Conservation (phyloP, 2,113 vertebrate species). For the Orcinus orca region DNA sequence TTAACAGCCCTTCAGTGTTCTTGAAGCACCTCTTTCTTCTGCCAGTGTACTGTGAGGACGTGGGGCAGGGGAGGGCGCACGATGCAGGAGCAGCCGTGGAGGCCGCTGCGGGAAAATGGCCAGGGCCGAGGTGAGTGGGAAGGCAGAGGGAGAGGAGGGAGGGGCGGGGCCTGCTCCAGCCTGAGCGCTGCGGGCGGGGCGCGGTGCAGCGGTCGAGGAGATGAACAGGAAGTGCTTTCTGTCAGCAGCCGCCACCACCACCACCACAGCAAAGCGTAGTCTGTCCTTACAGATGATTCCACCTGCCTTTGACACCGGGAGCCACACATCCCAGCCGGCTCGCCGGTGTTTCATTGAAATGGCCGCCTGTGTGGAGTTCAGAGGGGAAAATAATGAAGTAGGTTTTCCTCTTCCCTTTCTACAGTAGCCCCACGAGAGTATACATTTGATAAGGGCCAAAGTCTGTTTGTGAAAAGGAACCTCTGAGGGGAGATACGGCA, state of each 20-base stretch:
- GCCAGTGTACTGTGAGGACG: not conserved
- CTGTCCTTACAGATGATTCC: constrained; percentile 11
- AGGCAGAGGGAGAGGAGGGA: not conserved
- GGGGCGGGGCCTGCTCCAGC: not conserved
- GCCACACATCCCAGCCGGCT: constrained; percentile 41
- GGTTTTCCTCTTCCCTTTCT: constrained; percentile 69
- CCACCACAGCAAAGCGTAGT: not conserved
- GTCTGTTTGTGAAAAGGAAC: constrained; percentile 77
- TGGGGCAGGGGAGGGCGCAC: not conserved
- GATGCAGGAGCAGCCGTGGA: not conserved
- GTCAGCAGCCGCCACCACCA: not conserved
- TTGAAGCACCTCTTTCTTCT: constrained; percentile 30
- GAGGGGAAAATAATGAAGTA: constrained; percentile 72
- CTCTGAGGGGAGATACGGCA: constrained; percentile 82
- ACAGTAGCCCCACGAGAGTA: constrained; percentile 4
- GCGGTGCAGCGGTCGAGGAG: not conserved
- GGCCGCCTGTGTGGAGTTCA: constrained; percentile 55
- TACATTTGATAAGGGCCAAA: constrained; percentile 68
- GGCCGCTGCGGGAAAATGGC: constrained; percentile 46
- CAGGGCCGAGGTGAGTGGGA: not conserved
- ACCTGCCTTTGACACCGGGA: constrained; percentile 29
- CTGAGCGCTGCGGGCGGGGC: not conserved
- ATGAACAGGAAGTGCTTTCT: constrained; percentile 20
- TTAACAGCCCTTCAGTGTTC: not conserved
- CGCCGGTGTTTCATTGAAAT: constrained; percentile 52